phyloP scores from a whole-genome alignment of 2,888 invertebrate genomes.

The Cerastis rubricosa region DNA sequence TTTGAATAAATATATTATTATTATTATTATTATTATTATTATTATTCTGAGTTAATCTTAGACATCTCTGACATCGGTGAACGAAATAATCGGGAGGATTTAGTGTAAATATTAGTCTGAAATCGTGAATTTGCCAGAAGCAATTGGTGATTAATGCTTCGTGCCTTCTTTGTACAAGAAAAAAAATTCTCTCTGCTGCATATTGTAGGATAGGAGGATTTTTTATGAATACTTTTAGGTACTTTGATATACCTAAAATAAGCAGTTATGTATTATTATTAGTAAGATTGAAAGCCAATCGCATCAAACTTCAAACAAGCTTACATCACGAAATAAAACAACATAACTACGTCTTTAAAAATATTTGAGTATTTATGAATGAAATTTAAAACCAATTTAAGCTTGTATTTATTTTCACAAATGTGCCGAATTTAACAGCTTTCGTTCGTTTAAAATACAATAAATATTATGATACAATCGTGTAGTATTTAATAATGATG shows the following conservation, averaged over 20 bases:
- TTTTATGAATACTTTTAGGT: no score
- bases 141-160: no score
- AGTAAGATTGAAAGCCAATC: background rate
- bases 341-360: background rate
- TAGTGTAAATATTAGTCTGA: background rate
- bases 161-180: no score
- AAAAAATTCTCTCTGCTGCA: no score
- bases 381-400: background rate
- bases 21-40: no score
- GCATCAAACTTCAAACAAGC: background rate
- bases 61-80: no score
- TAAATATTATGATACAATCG: slow-evolving; percentile 15
- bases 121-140: no score
- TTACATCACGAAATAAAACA: background rate
- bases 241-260: background rate
- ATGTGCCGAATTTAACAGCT: slow-evolving; percentile 14
- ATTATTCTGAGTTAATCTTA: no score
- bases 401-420: slow-evolving; percentile 3
- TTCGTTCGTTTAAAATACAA: slow-evolving; percentile 23
- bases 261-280: background rate
- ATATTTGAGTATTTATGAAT: background rate
- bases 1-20: no score
- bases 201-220: no score
- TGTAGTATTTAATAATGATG: slow-evolving; percentile 29
- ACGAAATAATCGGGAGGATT: no score